These are phyloP conservation scores for Nemoura dubitans DNA, from an alignment of 2,888 invertebrate species.

Conservation along the genomic window DNA sequence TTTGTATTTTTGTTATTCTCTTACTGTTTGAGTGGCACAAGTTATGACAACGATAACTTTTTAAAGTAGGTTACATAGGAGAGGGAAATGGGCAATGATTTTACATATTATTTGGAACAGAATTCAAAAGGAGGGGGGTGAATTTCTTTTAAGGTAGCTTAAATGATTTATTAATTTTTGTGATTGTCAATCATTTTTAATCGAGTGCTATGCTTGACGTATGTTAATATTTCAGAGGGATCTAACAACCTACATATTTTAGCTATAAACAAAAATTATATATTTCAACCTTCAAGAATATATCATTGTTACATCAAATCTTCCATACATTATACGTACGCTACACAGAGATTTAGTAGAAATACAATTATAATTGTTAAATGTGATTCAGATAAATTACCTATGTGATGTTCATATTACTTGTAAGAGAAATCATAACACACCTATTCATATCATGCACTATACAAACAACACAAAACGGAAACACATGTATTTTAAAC, in stretches of 20 bases:
- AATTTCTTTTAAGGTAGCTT: neutral
- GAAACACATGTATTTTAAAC: neutral
- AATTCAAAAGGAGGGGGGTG: neutral
- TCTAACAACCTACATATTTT: neutral
- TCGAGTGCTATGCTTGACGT: neutral
- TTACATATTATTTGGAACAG: neutral
- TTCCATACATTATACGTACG: neutral
- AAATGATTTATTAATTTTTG: neutral
- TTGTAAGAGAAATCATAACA: neutral
- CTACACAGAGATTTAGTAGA: neutral
- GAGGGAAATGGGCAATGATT: neutral
- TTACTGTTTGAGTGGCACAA: neutral
- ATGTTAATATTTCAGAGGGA: neutral
- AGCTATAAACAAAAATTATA: neutral
- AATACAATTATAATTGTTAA: neutral
- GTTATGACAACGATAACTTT: neutral
- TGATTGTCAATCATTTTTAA: neutral
- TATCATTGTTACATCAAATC: neutral
- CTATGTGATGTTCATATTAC: neutral
- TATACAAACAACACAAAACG: neutral
- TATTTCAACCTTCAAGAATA: neutral
- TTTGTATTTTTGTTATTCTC: slow-evolving; percentile 12
- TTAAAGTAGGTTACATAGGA: neutral
- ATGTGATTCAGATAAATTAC: neutral
- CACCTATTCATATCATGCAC: neutral